phyloP scores from a whole-genome alignment of 2,113 vertebrate species.

The Taurulus bubalis region DNA sequence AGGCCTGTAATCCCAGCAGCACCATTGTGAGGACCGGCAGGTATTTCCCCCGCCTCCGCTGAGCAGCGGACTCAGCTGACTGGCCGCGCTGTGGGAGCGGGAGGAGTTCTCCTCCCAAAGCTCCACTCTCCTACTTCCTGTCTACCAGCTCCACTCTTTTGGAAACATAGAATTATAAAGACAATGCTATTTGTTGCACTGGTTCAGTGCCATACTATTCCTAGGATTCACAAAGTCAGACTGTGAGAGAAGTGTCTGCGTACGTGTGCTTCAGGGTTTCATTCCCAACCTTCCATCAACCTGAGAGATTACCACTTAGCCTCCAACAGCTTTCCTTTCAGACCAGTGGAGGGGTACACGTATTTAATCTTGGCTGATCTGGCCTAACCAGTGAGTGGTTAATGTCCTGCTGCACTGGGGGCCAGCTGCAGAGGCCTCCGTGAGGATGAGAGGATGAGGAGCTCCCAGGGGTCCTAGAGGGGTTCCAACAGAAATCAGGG shows the following conservation, averaged over 20 bases:
- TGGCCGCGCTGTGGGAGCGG: constrained; percentile 76
- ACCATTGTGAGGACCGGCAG: constrained; percentile 89
- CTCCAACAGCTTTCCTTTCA: constrained; percentile 74
- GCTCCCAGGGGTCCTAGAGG: constrained; percentile 11
- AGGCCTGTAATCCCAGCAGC: constrained; percentile 83
- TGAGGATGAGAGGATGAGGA: constrained; percentile 2
- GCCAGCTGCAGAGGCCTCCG: constrained; percentile 53
- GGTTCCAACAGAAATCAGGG: not conserved
- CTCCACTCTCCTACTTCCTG: constrained; percentile 65
- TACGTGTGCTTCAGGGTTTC: constrained; percentile 21
- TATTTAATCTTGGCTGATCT: constrained; percentile 79
- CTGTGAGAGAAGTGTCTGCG: not conserved
- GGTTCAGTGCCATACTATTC: not conserved
- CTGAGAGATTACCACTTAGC: constrained; percentile 69
- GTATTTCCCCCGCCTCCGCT: constrained; percentile 84
- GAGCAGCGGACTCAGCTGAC: constrained; percentile 81
- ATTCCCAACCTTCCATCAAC: constrained; percentile 42
- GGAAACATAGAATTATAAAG: constrained; percentile 31
- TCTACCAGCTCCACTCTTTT: constrained; percentile 35
- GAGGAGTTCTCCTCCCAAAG: constrained; percentile 49
- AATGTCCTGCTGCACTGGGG: constrained; percentile 47
- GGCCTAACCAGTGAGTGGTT: constrained; percentile 65
- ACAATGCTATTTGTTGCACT: constrained; percentile 14
- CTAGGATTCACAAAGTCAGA: constrained; percentile 1
- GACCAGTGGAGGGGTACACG: constrained; percentile 57